These are phyloP conservation scores for Paracanthobrama guichenoti DNA, from an alignment of 2,113 vertebrate species.

Conservation along the genomic window DNA sequence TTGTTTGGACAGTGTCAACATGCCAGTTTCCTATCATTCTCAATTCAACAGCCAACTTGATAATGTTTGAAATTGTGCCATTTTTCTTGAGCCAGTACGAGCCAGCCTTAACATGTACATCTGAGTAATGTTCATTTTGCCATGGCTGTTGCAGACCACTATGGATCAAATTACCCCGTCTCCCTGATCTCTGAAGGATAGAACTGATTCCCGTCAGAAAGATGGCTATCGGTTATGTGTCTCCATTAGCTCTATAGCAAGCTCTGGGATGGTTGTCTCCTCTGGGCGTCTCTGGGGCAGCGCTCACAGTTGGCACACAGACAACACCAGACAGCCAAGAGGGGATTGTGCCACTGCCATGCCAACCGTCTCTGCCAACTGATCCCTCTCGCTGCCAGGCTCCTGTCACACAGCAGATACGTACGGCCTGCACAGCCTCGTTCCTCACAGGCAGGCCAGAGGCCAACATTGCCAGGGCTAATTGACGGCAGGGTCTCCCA, in stretches of 20 bases:
- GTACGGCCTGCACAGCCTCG: conserved; percentile 40
- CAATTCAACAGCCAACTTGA: conserved; percentile 2
- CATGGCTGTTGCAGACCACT: background rate
- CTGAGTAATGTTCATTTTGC: background rate
- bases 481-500: conserved; percentile 47
- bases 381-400: conserved; percentile 47
- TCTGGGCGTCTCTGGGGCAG: background rate
- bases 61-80: conserved; percentile 14
- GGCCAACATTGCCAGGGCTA: conserved; percentile 35
- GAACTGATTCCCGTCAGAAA: conserved; percentile 26
- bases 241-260: conserved; percentile 34
- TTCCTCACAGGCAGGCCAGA: conserved; percentile 32
- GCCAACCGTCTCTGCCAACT: conserved; percentile 48
- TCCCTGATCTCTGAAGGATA: conserved; percentile 17
- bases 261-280: conserved; percentile 16
- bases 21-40: background rate
- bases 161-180: background rate
- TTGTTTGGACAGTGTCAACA: background rate
- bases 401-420: conserved; percentile 60
- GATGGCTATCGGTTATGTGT: conserved; percentile 15
- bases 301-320: conserved; percentile 44
- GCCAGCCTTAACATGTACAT: background rate
- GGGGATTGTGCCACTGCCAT: conserved; percentile 41
- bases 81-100: background rate
- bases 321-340: conserved; percentile 38